Base-by-base conservation (phyloP, 2,113 vertebrate genomes). In the Myotis davidii region DNA sequence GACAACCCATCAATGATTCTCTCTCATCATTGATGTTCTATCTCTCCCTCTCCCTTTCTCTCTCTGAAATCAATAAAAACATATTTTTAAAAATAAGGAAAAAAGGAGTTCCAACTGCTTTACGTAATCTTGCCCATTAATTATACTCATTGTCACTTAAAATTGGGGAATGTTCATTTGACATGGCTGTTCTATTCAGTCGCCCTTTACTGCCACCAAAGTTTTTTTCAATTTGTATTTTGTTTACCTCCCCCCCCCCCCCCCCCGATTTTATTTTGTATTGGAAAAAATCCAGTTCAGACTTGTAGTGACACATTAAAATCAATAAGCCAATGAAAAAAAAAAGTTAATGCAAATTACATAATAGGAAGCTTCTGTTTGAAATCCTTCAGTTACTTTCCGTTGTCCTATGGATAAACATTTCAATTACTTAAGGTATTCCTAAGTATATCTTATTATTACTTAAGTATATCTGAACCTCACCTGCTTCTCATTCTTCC, bases 211-310 rank as follows among this genome's bases (percentile, higher is more conserved):
- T 64, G 14, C 86, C 27, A 69, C 2, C 8, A 6, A 56, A 34
- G 1, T 18, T 88, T 82, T 23, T 95, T 87, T 34, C 9, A 61
- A 37, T 8, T 87, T 96, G 92, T 76, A 3, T 45, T 45, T 54
- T 54, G 1, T 21, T 88, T 86, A n/a, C n/a, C n/a, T n/a, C n/a
- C n/a, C n/a, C n/a, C n/a, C n/a, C n/a, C n/a, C n/a, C n/a, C 94
- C 48, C 48, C 48, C 48, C 9, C 61, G n/a, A 8, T 86, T 96
- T 94, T 76, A 3, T 85, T 97, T 96, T 87, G 20, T 42, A 70
- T 45, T 89, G 7, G 6, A 9, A 90, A 95, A 95, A 88, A 39
- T 2, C 13, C 20, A 78, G 3, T 82, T 88, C 23, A 87, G 12
- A 45, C 2, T n/a, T 18, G 3, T 70, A 70, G 18, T 23, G 5